Base-by-base conservation (phyloP, 2,888 invertebrate species). In the Epiperipatus broadwayi region DNA sequence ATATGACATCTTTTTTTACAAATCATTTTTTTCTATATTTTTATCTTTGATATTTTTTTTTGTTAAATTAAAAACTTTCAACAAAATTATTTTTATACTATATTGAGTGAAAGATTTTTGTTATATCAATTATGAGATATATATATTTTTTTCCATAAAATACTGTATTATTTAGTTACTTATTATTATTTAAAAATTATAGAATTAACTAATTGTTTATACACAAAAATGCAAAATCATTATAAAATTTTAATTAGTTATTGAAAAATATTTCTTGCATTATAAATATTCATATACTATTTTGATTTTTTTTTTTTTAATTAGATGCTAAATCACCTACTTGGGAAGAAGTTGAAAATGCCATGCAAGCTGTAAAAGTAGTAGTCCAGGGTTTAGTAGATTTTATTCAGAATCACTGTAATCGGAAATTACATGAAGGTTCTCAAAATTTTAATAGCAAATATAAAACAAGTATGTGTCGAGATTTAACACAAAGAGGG, bases 391-490 rank as follows among this genome's bases (percentile, higher is more conserved):
- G 78, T 3, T 61, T 81, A 18, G 75, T 78, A 2, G 74, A 76
- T 42, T 80, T 78, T 51, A 71, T 79, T 44, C 71, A 74, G 50
- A 73, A 73, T 50, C 75, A 77, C 48, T 76, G 76, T 4, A 72
- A 69, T 49, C 64, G 74, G 15, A 54, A 53, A 37, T 47, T 51
- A 36, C 49, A 52, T 37, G 56, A 57, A 15, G 51, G 52, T 29
- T 46, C 51, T 21, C 55, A 43, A 41, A 48, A 44, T 47, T 57
- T 51, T 21, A 71, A 76, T 55, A 67, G 72, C 10, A 79, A 78
- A 54, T 85, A 84, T 61, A 87, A 87, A 64, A 80, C 84, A 41
- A 77, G 78, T 52, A 75, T 87, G 72, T 89, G 87, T 49, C 69
- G 87, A 1, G 85, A 89, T 58, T 66, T 83, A 7, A 71, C 75